Evolutionary conservation across 2,113 vertebrate genomes (phyloP).

Genomic region (Hippopotamus amphibius): DNA sequence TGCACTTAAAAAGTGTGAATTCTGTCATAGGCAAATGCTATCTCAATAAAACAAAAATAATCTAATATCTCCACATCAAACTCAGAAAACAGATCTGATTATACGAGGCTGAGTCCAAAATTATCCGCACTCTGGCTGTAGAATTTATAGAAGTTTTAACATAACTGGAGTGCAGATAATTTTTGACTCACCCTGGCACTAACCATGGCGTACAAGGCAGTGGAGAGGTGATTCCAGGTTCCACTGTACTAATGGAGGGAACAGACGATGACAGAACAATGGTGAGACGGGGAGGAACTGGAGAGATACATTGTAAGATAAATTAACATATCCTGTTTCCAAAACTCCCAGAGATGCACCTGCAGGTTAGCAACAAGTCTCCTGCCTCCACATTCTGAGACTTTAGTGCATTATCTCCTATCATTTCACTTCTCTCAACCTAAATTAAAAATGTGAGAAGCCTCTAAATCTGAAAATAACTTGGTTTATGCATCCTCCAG

Average conservation of each 20-base stretch:
- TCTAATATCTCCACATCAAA: background rate
- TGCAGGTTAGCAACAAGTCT: background rate
- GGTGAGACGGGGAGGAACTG: background rate
- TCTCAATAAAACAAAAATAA: background rate
- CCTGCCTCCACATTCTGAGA: background rate
- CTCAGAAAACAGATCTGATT: background rate
- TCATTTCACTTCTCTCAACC: background rate
- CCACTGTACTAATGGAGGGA: background rate
- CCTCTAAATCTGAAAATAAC: background rate
- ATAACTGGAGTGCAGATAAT: too few species aligned
- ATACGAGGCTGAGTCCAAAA: too few species aligned
- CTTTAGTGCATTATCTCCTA: background rate
- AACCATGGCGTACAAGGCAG: background rate
- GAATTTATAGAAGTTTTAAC: too few species aligned
- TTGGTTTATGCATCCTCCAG: background rate
- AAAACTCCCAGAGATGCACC: background rate
- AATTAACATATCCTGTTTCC: background rate
- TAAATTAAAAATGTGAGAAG: background rate
- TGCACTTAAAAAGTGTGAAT: background rate
- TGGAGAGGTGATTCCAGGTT: background rate
- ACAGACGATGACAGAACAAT: background rate
- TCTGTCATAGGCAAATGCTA: background rate
- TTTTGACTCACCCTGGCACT: too few species aligned
- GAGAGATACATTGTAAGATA: background rate
- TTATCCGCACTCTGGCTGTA: too few species aligned